Base-by-base conservation (phyloP, 1,140 invertebrate species). In the Homarus americanus region DNA sequence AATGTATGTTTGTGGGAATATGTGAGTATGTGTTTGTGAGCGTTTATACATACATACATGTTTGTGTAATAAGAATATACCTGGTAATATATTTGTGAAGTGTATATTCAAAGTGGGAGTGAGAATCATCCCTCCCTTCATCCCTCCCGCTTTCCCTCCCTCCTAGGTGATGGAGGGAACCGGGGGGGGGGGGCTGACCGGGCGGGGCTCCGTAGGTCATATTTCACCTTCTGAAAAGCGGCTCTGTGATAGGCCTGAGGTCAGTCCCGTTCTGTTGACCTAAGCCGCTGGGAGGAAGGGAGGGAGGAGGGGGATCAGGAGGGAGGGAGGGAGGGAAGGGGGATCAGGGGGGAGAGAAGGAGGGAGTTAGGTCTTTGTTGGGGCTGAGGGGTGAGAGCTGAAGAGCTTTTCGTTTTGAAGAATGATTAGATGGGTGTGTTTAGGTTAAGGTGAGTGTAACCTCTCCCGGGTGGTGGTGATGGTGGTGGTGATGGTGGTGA, bases 251-350 rank as follows among this genome's bases (percentile, higher is more conserved):
- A 87, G 85, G 85, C 73, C 85, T 87, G 34, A 66, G 85, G 85
- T 87, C 85, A 87, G 49, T 53, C 53, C 75, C n/a, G 75, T 28
- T 44, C 75, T 87, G 85, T 87, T 87, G 85, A 87, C 73, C 85
- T 87, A 79, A 87, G 85, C 85, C 75, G 84, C 75, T 66, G 49
- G 53, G 73, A 38, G 49, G 41, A 24, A 24, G 32, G 1, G 41
- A 41, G 28, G 41, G 69, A 38, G 15, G 63, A 34, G 36, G 28
- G 36, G 53, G 44, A 15, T 15, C 32, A 36, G 40, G 41, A 36
- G 69, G 40, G 40, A 63, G 24, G 24, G 20, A 32, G 79, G 44
- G 34, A 49, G 36, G 44, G 41, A 49, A 32, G 44, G 15, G 49
- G 53, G 7, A 15, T 34, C 4, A 24, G 24, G 53, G 53, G 32